Evolutionary conservation across 1,140 invertebrate genomes (phyloP).

Genomic region (Thaumetopoea pityocampa): DNA sequence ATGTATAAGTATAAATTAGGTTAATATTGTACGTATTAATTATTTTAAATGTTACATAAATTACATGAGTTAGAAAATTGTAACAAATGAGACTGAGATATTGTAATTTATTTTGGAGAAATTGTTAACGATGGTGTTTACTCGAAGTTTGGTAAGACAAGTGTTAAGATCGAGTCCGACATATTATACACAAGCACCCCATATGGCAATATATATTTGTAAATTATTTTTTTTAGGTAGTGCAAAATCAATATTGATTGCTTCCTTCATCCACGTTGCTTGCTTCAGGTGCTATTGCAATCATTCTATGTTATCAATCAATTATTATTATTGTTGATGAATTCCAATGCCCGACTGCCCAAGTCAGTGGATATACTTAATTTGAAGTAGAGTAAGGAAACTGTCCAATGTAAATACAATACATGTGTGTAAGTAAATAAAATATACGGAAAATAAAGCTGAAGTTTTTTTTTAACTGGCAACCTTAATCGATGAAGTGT

Average conservation of each 20-base stretch:
- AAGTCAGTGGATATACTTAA: constrained; percentile 22
- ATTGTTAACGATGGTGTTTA: constrained; percentile 14
- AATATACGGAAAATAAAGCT: constrained; percentile 18
- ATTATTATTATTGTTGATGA: constrained; percentile 4
- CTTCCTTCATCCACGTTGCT: constrained; percentile 48
- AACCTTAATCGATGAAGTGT: background rate
- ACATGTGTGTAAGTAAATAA: constrained; percentile 47
- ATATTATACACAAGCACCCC: constrained; percentile 4
- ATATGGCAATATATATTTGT: constrained; percentile 2
- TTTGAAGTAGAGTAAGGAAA: constrained; percentile 33
- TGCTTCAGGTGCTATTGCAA: constrained; percentile 44
- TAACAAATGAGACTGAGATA: constrained; percentile 54
- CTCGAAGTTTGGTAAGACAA: constrained; percentile 19
- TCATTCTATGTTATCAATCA: constrained; percentile 11
- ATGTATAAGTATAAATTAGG: no score
- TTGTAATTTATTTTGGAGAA: constrained; percentile 41
- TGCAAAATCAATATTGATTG: constrained; percentile 38
- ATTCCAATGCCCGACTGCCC: constrained; percentile 13
- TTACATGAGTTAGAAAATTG: constrained; percentile 21
- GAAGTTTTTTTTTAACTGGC: constrained; percentile 2
- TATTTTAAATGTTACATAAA: constrained; percentile 3
- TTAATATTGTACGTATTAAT: constrained; percentile 1
- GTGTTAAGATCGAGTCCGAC: constrained; percentile 9
- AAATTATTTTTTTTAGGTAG: constrained; percentile 22
- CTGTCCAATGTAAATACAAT: constrained; percentile 57